Conservation (phyloP, 2,888 invertebrate genomes). For the Eristalinus sepulchralis region DNA sequence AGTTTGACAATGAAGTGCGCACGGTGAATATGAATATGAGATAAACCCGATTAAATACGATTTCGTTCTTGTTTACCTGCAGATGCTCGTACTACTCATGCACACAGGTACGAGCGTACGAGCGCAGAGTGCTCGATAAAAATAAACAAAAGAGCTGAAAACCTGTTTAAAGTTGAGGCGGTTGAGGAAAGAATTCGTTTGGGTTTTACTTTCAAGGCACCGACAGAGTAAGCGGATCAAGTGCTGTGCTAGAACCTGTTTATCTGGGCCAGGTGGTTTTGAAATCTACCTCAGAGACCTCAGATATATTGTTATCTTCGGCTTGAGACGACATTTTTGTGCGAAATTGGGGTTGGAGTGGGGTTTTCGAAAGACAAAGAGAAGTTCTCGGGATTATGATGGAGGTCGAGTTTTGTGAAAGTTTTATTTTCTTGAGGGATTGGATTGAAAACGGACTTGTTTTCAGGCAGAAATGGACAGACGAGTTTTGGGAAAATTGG, state of each 20-base stretch:
- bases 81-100: background rate
- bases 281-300: background rate
- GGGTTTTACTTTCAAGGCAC: background rate
- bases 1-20: background rate
- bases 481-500: too few species aligned
- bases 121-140: background rate
- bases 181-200: background rate
- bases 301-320: background rate
- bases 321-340: background rate
- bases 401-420: too few species aligned
- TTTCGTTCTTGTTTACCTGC: background rate
- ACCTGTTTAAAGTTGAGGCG: background rate
- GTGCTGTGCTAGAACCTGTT: background rate
- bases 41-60: background rate
- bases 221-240: background rate
- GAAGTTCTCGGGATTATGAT: too few species aligned
- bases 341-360: background rate
- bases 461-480: too few species aligned
- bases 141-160: background rate
- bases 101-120: too few species aligned
- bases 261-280: background rate
- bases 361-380: background rate
- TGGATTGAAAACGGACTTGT: too few species aligned
- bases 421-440: too few species aligned
- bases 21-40: background rate